Base-by-base conservation (phyloP, 2,797 vertebrate species). In the Gallinago nigripennis region DNA sequence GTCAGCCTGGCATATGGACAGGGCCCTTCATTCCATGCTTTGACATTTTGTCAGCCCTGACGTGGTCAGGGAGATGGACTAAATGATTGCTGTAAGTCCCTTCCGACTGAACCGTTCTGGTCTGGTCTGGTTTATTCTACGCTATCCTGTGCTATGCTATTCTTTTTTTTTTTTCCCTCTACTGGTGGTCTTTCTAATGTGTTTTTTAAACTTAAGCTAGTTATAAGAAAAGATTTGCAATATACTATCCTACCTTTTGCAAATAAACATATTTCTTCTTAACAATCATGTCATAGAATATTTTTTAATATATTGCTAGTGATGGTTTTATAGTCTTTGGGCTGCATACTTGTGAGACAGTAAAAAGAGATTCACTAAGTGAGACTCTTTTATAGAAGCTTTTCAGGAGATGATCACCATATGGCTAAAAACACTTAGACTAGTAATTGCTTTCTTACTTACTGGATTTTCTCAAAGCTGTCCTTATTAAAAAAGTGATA, bases 381-480 rank as follows among this genome's bases (percentile, higher is more conserved):
- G 53, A 86, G 51, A 53, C 8, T 16, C 35, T 65, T 64, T 71
- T 9, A 25, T 41, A 60, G 31, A 53, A 77, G 12, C 5, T 56
- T 89, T 86, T 86, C 35, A 61, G 91, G 71, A 84, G 54, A 86
- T 25, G 13, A 80, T 81, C 66, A 75, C 77, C 33, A 53, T 50
- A 65, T 50, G 61, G 58, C 39, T 88, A 65, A 84, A 75, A 48
- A 4, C 58, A 82, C 45, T 51, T 64, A 66, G 60, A 50, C 69
- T 65, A 80, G 28, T 56, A 89, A 80, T 89, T 88, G 33, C 16
- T 90, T 87, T 66, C 69, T 75, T 85, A 39, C 37, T 72, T 91
- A 58, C 10, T 4, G 6, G 31, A 28, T 88, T 94, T 94, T 81
- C 45, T 92, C 75, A 81, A 86, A 66, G 21, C 24, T 75, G 19